Evolutionary conservation across 2,113 vertebrate species (phyloP), one percentile per base, ranked within the genome.

Genomic region (Suricata suricatta): DNA sequence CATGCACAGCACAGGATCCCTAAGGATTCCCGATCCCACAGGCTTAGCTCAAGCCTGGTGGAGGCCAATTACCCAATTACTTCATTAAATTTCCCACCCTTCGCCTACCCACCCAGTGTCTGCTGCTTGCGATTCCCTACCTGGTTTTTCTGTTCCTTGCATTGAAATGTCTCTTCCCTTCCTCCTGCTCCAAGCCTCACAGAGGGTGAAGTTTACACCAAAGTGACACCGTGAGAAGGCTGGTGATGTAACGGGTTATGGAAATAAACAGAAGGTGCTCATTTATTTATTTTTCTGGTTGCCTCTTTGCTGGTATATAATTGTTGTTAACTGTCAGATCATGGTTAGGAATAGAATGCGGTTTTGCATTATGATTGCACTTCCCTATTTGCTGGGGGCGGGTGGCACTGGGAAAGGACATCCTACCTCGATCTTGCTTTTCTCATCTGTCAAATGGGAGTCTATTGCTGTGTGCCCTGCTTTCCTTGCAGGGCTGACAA

Each of bases 1-100:
- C 13, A 16, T n/a, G 11, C n/a, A 21, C 4, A 90, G 21, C 52
- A 29, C 29, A 25, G 33, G 15, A 16, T 29, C 38, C 52, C 13
- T 5, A 12, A 38, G 35, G 33, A 44, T 2, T 6, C 63, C 50
- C 25, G 25, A 15, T 66, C 38, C 47, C 15, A 1, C 0, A 0
- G 69, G 35, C 74, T 95, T 33, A 83, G 41, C 16, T 85, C 2
- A 6, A 60, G 14, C 33, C 60, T 79, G 52, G 0, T 2, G 5
- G 63, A 50, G 38, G 33, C 19, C 52, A 11, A 27, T 25, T 31
- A 11, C 13, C 15, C 50, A 3, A 33, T 52, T 19, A 17, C 14
- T 87, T 54, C n/a, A 3, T 31, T 35, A 64, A 13, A 8, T 29
- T n/a, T 21, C 63, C 33, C 16, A 1, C 17, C n/a, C 66, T 92